Base-by-base conservation (phyloP, 2,113 vertebrate genomes). In the Athene noctua region DNA sequence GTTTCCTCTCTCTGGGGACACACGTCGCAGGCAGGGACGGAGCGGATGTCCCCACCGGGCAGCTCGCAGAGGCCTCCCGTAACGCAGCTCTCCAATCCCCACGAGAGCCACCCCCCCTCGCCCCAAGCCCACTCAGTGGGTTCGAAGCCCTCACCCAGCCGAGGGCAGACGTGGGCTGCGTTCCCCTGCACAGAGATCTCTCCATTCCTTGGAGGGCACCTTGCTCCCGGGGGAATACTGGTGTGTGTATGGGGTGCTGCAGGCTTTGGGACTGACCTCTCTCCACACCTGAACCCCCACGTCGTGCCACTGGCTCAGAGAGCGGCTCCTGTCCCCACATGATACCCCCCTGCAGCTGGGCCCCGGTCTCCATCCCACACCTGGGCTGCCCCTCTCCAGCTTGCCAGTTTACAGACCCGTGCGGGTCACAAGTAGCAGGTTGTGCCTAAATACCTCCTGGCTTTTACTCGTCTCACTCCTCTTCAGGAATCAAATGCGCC, bases 101-200 rank as follows among this genome's bases (percentile, higher is more conserved):
- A 1, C 1, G 1, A 38, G 11, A 59, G 38, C 36, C 52, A 29
- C 0, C 8, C 23, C 5, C 6, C 42, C 57, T 61, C 0, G 0
- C 21, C 62, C 38, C 29, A 11, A 34, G 34, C 34, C 63, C 52
- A 30, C 20, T 8, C 2, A 0, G 12, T 4, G 30, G 30, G 5
- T 44, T 20, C 1, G 1, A 32, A 68, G 82, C 75, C 40, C 34
- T 11, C 9, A 36, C 70, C 26, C 42, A 32, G 51, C 36, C 1
- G 9, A n/a, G n/a, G 52, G 46, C 55, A 21, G 49, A 34, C 6
- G 13, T 0, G 1, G 68, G 54, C 52, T 21, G 23, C 32, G 0
- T 3, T 34, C 5, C 32, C 27, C 17, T 1, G 0, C 6, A 2
- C 16, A 10, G 20, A 75, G 25, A 10, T 32, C 70, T 29, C 62